phyloP scores from a whole-genome alignment of 30 jellyfish, hydroid and myxozoan genomes.

The Pelagia noctiluca region DNA sequence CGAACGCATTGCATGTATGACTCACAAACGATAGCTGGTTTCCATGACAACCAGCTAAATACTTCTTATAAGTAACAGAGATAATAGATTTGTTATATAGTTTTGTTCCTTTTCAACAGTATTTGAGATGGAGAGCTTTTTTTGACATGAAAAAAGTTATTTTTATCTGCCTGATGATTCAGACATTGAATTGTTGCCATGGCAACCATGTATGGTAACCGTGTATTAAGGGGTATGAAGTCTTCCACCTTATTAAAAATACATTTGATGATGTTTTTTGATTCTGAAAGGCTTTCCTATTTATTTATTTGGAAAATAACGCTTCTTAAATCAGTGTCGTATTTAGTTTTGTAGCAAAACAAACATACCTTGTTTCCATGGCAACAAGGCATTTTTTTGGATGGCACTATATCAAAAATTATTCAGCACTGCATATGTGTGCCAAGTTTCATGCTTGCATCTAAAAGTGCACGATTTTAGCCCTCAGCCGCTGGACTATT shows the following conservation, averaged over 20 bases:
- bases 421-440: slow-evolving; percentile 5
- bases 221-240: slow-evolving; percentile 1
- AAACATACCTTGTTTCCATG: background rate
- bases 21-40: no score
- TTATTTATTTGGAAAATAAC: background rate
- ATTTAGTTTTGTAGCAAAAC: slow-evolving; percentile 1
- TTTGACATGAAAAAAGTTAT: background rate
- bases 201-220: slow-evolving; percentile 8
- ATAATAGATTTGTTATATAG: no score
- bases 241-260: background rate
- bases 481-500: slow-evolving; percentile 7
- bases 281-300: background rate
- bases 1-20: no score
- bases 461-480: slow-evolving; percentile 1
- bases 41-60: no score
- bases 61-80: no score
- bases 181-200: background rate
- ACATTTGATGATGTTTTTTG: background rate
- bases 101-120: no score
- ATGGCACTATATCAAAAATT: slow-evolving; percentile 1
- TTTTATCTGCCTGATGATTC: background rate
- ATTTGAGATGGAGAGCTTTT: no score
- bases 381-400: slow-evolving; percentile 6
- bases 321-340: slow-evolving; percentile 1
- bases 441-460: slow-evolving; percentile 6